These are phyloP conservation scores for Pseudomyrmex cubaensis DNA, from an alignment of 1,140 invertebrate species.

Conservation along the genomic window DNA sequence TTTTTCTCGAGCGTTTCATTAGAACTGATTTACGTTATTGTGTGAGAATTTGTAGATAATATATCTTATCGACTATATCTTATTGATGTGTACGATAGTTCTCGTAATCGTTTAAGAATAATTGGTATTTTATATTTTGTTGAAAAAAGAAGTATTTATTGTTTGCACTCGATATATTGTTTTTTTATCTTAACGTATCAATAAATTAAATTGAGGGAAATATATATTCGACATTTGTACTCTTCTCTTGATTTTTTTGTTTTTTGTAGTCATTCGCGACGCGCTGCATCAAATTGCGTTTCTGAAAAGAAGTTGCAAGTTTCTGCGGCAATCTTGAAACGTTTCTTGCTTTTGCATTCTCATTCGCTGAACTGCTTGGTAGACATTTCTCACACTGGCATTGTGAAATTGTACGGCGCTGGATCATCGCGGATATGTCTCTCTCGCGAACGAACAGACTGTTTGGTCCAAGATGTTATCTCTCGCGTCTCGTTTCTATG, in stretches of 20 bases:
- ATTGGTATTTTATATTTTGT: not conserved
- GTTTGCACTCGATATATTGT: not conserved
- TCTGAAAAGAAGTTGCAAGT: constrained; percentile 5
- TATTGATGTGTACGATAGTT: constrained; percentile 3
- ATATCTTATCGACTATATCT: constrained; percentile 34
- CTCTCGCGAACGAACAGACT: constrained; percentile 3
- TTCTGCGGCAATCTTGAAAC: constrained; percentile 8
- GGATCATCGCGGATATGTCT: constrained; percentile 40
- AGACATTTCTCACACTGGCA: constrained; percentile 36
- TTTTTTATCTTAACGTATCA: not conserved
- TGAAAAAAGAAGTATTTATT: not conserved
- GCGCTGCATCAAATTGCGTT: not conserved
- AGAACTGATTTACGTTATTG: constrained; percentile 30
- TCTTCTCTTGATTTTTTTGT: no score
- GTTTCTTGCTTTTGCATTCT: constrained; percentile 21
- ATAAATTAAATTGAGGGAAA: constrained; percentile 2
- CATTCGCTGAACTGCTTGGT: constrained; percentile 22
- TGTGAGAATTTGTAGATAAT: constrained; percentile 2
- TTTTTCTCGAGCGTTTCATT: constrained; percentile 2
- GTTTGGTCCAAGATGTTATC: not conserved
- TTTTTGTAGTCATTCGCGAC: not conserved
- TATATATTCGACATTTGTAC: no score
- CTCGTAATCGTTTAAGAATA: constrained; percentile 4
- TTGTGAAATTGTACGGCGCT: constrained; percentile 40
- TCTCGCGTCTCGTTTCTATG: not conserved